Conservation (phyloP, 2,888 invertebrate genomes). For the Beris chalybata region DNA sequence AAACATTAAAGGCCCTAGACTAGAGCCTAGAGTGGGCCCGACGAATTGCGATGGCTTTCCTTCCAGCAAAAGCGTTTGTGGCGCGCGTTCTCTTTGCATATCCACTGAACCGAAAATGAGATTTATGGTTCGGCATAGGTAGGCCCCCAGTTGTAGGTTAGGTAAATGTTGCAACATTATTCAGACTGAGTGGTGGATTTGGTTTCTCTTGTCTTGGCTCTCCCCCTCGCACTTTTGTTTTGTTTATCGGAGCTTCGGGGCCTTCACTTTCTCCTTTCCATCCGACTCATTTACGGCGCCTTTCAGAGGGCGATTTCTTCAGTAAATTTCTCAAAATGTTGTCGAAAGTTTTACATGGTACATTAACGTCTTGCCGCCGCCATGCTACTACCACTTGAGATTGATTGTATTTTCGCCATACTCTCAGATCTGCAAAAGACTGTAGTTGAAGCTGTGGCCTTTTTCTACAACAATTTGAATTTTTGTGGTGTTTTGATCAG, state of each 20-base stretch:
- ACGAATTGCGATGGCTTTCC: background rate
- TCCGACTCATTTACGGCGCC: background rate
- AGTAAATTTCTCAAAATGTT: background rate
- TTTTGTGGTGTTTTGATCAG: too few relatives aligned
- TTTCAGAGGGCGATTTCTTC: constrained; percentile 11
- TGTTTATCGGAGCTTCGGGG: background rate
- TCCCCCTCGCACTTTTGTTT: constrained; percentile 1
- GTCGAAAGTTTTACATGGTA: too few relatives aligned
- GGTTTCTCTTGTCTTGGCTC: background rate
- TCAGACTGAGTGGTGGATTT: too few relatives aligned
- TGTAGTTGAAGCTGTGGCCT: too few relatives aligned
- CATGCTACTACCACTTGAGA: too few relatives aligned
- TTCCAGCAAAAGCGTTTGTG: too few relatives aligned
- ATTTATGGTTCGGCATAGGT: constrained; percentile 6
- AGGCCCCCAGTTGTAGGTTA: background rate
- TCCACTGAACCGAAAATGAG: constrained; percentile 20
- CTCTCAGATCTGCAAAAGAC: too few relatives aligned
- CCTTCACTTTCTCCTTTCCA: background rate
- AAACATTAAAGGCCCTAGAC: background rate
- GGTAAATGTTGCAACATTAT: constrained; percentile 7
- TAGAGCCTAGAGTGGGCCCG: background rate
- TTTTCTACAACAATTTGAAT: too few relatives aligned
- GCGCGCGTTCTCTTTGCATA: background rate
- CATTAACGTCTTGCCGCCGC: too few relatives aligned
- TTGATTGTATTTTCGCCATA: too few relatives aligned